Conservation (phyloP, 2,888 invertebrate species). For the Pterostichus niger region DNA sequence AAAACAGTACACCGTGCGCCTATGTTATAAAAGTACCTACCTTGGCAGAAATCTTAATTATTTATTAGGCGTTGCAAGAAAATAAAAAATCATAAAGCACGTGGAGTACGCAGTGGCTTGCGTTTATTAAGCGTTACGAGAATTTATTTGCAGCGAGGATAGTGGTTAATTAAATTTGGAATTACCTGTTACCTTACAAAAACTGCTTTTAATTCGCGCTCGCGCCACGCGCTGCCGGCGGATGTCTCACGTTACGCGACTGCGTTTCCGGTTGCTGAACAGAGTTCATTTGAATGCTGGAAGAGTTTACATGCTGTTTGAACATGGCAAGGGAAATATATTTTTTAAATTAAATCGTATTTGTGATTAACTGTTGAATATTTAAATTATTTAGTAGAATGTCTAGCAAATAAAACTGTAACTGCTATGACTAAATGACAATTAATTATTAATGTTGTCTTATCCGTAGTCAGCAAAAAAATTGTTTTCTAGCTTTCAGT, state of each 20-base stretch:
- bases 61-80: conserved; percentile 40
- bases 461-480: too few species aligned
- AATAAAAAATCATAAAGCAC: conserved; percentile 47
- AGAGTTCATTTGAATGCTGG: conserved; percentile 18
- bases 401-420: too few species aligned
- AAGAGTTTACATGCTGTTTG: neutral
- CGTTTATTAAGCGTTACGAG: conserved; percentile 35
- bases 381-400: too few species aligned
- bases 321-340: neutral
- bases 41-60: conserved; percentile 33
- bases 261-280: conserved; percentile 33
- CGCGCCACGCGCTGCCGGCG: neutral
- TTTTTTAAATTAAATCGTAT: neutral
- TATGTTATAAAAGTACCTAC: neutral
- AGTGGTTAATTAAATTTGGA: conserved; percentile 62
- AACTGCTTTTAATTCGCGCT: conserved; percentile 49
- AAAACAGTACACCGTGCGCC: neutral
- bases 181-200: conserved; percentile 60
- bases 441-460: too few species aligned
- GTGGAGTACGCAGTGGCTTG: conserved; percentile 21
- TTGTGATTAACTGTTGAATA: too few species aligned
- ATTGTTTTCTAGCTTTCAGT: too few species aligned
- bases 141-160: conserved; percentile 48
- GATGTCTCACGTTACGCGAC: conserved; percentile 5
- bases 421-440: too few species aligned